Base-by-base conservation (phyloP, 2,113 vertebrate genomes). In the Stomatorhinus ivindoensis region DNA sequence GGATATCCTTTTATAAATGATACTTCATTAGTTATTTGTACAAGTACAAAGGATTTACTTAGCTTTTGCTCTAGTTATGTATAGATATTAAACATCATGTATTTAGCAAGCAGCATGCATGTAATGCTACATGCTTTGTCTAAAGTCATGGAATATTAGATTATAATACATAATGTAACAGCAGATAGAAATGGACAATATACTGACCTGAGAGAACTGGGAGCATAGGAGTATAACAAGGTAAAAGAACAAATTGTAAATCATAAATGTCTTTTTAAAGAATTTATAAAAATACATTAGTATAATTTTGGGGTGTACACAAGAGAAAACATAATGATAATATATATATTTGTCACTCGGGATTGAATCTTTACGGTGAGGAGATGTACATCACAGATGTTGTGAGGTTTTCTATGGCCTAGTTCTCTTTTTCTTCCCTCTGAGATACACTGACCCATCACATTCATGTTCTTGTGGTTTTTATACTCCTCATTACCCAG, bases 151-250 rank as follows among this genome's bases (percentile, higher is more conserved):
- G 69, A 15, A 80, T 80, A 80, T 80, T 80, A 80, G 73, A 17
- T 35, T 80, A 80, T 13, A 42, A 80, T 80, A 80, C 31, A 80
- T 42, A 19, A 42, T 17, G 31, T 80, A 80, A 35, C 35, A 47
- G 39, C 24, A 27, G 42, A 4, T 7, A 31, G 42, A 84, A n/a
- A n/a, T 83, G 21, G 7, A 69, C 19, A 76, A 82, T 88, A 91
- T 3, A 94, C 94, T 19, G 88, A 95, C 95, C 93, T 94, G 94
- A 7, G 94, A 95, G 86, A 95, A 94, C 95, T 95, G 93, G 50
- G 88, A 47, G 61, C 39, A 47, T 24, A 24, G 46, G n/a, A 50
- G 7, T 27, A 55, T 51, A 51, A 82, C 0, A 76, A 27, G 76
- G 39, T 44, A 31, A 86, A 80, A 85, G 50, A 76, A 27, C 10